Conservation (phyloP, 2,888 invertebrate genomes). For the Ariolimax columbianus region DNA sequence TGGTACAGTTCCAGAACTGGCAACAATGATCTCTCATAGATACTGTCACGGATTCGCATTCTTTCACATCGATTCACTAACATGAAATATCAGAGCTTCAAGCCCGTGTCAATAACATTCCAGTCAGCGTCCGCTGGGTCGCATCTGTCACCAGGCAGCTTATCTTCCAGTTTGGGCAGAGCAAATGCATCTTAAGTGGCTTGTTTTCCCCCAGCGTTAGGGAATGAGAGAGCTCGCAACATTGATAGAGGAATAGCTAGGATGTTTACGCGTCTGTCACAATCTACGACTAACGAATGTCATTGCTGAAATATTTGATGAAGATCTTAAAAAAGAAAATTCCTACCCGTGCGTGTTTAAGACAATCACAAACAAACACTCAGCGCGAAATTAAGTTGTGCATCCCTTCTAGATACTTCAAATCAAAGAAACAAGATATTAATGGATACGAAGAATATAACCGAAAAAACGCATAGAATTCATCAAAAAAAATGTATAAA, state of each 20-base stretch:
- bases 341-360: neutral
- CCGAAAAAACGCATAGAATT: no score
- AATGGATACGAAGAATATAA: no score
- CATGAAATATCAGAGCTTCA: neutral
- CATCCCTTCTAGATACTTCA: neutral
- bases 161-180: slow-evolving; percentile 9
- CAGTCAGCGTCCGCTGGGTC: neutral
- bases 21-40: neutral
- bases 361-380: neutral
- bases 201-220: slow-evolving; percentile 5
- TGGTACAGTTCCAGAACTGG: neutral
- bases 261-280: slow-evolving; percentile 21
- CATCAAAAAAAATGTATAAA: no score
- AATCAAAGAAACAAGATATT: neutral
- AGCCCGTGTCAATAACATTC: slow-evolving; percentile 7
- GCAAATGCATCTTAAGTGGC: slow-evolving; percentile 30
- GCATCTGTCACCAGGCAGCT: slow-evolving; percentile 23
- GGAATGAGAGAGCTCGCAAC: neutral
- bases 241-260: neutral
- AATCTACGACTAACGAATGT: neutral
- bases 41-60: slow-evolving; percentile 1
- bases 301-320: slow-evolving; percentile 24
- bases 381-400: neutral
- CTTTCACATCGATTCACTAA: slow-evolving; percentile 23
- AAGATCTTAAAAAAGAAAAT: neutral